phyloP scores from a whole-genome alignment of 1,140 invertebrate species.

The Zaprionus camerounensis region DNA sequence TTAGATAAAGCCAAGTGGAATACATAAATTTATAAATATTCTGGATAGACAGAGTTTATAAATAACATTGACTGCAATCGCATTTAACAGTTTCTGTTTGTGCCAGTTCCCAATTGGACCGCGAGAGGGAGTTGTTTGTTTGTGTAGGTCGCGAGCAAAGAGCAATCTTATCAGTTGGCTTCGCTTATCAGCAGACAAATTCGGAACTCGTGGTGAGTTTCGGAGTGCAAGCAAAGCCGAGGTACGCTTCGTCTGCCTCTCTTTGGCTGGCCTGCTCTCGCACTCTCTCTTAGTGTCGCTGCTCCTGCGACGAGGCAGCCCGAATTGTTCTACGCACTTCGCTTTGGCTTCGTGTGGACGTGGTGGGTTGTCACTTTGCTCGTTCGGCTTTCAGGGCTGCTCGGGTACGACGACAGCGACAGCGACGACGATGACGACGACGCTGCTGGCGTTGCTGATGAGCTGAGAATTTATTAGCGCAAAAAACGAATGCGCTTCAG shows the following conservation, averaged over 20 bases:
- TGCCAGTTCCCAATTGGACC: slow-evolving; percentile 26
- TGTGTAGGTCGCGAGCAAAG: slow-evolving; percentile 51
- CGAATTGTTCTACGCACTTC: slow-evolving; percentile 12
- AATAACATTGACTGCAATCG: neutral
- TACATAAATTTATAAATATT: neutral
- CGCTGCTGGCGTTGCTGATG: slow-evolving; percentile 38
- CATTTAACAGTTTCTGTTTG: neutral
- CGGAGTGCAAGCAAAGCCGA: slow-evolving; percentile 49
- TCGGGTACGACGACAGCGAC: neutral
- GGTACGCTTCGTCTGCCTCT: neutral
- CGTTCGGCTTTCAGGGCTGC: slow-evolving; percentile 12
- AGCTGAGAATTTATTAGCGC: slow-evolving; percentile 76
- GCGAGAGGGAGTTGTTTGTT: neutral
- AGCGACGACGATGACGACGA: neutral
- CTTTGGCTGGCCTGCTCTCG: neutral
- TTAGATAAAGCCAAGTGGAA: neutral
- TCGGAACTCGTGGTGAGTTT: slow-evolving; percentile 62
- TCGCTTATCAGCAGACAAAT: slow-evolving; percentile 47
- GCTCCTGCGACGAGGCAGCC: slow-evolving; percentile 46
- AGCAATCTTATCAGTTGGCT: slow-evolving; percentile 62
- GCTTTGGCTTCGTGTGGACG: slow-evolving; percentile 31
- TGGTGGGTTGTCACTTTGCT: slow-evolving; percentile 38
- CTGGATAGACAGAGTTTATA: neutral
- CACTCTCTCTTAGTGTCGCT: slow-evolving; percentile 27
- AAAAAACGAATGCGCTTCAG: slow-evolving; percentile 78